Conservation (phyloP, 2,888 invertebrate species). For the Cenopis cana region DNA sequence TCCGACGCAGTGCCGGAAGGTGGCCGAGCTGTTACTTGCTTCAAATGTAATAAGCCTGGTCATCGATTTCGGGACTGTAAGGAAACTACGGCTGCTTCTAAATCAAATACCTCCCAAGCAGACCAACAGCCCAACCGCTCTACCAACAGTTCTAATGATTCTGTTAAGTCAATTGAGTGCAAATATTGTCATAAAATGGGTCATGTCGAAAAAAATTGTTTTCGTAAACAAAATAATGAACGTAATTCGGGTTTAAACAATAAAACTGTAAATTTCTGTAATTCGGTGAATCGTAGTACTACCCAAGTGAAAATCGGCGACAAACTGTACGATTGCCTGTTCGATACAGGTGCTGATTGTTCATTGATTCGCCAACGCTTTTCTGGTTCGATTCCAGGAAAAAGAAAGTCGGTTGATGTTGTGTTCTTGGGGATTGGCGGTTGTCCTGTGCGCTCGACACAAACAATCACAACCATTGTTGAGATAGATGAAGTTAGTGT, state of each 20-base stretch:
- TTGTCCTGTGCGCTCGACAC: slow-evolving; percentile 2
- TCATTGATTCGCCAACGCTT: neutral
- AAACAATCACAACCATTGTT: slow-evolving; percentile 16
- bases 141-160: neutral
- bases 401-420: neutral
- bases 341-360: slow-evolving; percentile 1
- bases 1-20: neutral
- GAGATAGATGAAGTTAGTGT: slow-evolving; percentile 8
- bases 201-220: slow-evolving; percentile 9
- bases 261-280: neutral
- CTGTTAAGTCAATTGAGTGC: neutral
- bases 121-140: too few species aligned
- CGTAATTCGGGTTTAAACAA: neutral
- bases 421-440: neutral
- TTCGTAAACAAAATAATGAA: slow-evolving; percentile 3
- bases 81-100: neutral
- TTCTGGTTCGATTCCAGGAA: slow-evolving; percentile 2
- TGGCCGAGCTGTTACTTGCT: slow-evolving; percentile 22
- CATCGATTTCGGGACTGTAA: slow-evolving; percentile 33
- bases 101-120: neutral
- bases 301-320: slow-evolving; percentile 2
- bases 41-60: slow-evolving; percentile 26
- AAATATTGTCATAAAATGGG: slow-evolving; percentile 15
- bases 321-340: neutral
- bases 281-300: neutral